Evolutionary conservation across 2,888 invertebrate species (phyloP), one percentile per base, ranked within the genome.

Genomic region (Tromatobia lineatoria): DNA sequence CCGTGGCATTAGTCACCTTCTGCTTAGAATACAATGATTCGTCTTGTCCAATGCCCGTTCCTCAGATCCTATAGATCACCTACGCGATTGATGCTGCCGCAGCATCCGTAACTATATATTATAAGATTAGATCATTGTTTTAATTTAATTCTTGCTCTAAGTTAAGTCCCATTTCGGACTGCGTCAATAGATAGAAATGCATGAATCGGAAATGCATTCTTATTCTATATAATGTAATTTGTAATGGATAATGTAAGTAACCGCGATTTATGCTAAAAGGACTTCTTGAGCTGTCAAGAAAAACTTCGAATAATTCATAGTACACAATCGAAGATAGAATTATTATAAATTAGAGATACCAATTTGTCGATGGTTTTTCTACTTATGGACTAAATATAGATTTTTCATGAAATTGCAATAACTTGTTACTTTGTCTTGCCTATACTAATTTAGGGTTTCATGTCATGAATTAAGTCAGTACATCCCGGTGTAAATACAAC

Each of bases 1-100:
- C 70, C 54, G 59, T 79, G 66, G 75, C 75, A 76, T 83, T 76
- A 83, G 83, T 83, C 83, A 83, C 80, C 71, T 80, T 71, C 71
- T 45, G 70, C 66, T 83, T 76, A 67, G 75, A 80, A 80, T 76
- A 71, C 75, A 70, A 80, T 71, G 69, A 80, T 80, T 76, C 75
- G 79, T 80, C 66, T 80, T 38, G 57, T 54, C 59, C 38, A 25
- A 77, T 20, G 25, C 45, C 20, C 59, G 45, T 57, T 67, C 54
- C 54, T 66, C 38, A 75, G 73, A 54, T 61, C 45, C 52, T 29
- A 73, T 73, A 66, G 75, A 76, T 59, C 80, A 80, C 75, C 66
- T 66, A 71, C 74, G 74, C 80, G 50, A 25, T 71, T 45, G 52
- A 78, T 71, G 57, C 42, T 59, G 61, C 59, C 50, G 18, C 61